phyloP scores from a whole-genome alignment of 2,888 invertebrate species.

The Ditylenchus weischeri region DNA sequence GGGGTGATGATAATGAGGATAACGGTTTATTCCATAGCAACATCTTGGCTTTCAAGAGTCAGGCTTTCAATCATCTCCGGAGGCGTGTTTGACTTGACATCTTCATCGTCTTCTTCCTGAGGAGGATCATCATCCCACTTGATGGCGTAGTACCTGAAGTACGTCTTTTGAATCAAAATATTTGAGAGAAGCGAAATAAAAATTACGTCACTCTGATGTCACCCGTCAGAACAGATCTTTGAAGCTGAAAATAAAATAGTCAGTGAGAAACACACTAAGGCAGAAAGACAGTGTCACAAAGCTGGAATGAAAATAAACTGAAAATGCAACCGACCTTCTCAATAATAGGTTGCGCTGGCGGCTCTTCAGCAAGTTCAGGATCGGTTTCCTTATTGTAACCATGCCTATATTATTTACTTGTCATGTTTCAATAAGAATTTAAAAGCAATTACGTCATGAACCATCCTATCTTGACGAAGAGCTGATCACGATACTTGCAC shows the following conservation, averaged over 20 bases:
- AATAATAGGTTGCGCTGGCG: slow-evolving; percentile 84
- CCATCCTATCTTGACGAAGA: slow-evolving; percentile 91
- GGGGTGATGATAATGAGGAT: too few species aligned
- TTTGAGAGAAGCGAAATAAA: slow-evolving; percentile 21
- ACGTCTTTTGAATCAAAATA: too few species aligned
- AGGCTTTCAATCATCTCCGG: neutral
- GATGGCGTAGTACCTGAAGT: slow-evolving; percentile 61
- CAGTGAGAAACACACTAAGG: neutral
- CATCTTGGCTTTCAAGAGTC: too few species aligned
- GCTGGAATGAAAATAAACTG: neutral
- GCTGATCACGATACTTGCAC: slow-evolving; percentile 64
- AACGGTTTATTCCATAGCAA: too few species aligned
- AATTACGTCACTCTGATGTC: slow-evolving; percentile 4
- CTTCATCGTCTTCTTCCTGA: slow-evolving; percentile 13
- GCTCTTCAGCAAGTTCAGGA: slow-evolving; percentile 86
- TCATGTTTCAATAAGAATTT: too few species aligned
- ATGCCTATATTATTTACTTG: too few species aligned
- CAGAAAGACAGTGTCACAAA: neutral
- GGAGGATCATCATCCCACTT: slow-evolving; percentile 59
- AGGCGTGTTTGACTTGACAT: neutral
- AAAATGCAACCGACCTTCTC: slow-evolving; percentile 71
- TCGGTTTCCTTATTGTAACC: slow-evolving; percentile 72
- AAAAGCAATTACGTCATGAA: slow-evolving; percentile 82
- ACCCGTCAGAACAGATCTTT: slow-evolving; percentile 12
- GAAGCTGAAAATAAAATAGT: slow-evolving; percentile 18